Conservation (phyloP, 2,113 vertebrate genomes). For the Clarias batrachus region DNA sequence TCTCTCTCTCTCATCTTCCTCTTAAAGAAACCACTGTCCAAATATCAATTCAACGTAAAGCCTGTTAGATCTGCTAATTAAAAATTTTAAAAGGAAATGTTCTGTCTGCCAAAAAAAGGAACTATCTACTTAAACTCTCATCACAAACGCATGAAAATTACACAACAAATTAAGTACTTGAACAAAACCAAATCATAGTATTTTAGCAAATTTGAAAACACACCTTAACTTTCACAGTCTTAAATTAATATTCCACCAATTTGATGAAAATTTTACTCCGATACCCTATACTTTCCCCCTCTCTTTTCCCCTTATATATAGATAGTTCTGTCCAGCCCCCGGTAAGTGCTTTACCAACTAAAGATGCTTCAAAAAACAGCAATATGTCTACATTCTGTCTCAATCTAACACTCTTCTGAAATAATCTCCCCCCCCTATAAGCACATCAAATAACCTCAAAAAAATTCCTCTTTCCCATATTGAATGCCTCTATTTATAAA, state of each 20-base stretch:
- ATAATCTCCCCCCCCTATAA: constrained; percentile 42
- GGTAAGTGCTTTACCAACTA: constrained; percentile 54
- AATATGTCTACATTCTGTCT: constrained; percentile 58
- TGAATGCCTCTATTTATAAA: constrained; percentile 73
- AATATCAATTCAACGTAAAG: neutral
- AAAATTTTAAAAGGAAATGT: neutral
- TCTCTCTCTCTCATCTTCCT: constrained; percentile 28
- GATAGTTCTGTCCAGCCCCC: constrained; percentile 31
- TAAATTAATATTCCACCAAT: constrained; percentile 21
- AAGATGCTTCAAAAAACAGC: constrained; percentile 62
- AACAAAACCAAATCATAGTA: constrained; percentile 67
- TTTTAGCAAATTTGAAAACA: constrained; percentile 66
- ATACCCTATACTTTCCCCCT: neutral
- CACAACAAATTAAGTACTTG: constrained; percentile 66
- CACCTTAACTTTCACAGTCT: constrained; percentile 57
- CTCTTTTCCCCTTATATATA: neutral
- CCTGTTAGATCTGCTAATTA: neutral
- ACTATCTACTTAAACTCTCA: neutral
- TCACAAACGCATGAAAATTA: constrained; percentile 10
- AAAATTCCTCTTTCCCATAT: constrained; percentile 69
- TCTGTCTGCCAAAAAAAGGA: neutral
- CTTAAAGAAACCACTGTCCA: neutral
- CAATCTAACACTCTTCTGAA: constrained; percentile 32
- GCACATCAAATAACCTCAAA: constrained; percentile 64
- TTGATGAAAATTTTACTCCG: neutral